These are phyloP conservation scores for Polymixis lichenea DNA, from an alignment of 2,888 invertebrate species.

Conservation along the genomic window DNA sequence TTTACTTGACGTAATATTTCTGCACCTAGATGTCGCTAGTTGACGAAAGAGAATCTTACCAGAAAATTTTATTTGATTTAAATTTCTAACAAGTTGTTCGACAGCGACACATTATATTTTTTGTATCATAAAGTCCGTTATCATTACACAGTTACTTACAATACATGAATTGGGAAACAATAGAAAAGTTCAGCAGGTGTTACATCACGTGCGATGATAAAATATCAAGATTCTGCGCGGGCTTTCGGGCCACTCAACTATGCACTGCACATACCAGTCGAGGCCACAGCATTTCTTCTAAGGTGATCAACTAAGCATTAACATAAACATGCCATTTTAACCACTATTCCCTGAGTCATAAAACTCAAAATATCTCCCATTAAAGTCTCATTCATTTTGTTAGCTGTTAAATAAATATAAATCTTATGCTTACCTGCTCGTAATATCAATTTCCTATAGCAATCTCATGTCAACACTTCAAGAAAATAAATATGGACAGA, in stretches of 20 bases:
- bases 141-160: slow-evolving; percentile 44
- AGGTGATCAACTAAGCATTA: slow-evolving; percentile 80
- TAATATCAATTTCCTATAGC: slow-evolving; percentile 58
- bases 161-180: slow-evolving; percentile 58
- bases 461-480: slow-evolving; percentile 42
- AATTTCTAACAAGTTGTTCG: neutral
- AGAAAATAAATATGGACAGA: slow-evolving; percentile 44
- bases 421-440: slow-evolving; percentile 7
- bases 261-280: slow-evolving; percentile 80
- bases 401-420: slow-evolving; percentile 53
- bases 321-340: slow-evolving; percentile 52
- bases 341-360: slow-evolving; percentile 26
- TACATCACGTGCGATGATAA: slow-evolving; percentile 68
- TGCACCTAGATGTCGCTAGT: slow-evolving; percentile 52
- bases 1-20: neutral
- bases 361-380: slow-evolving; percentile 58
- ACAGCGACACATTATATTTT: neutral
- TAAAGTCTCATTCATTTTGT: slow-evolving; percentile 53
- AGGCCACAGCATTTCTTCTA: slow-evolving; percentile 85
- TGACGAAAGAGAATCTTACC: neutral
- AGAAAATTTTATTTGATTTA: neutral
- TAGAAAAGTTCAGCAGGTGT: slow-evolving; percentile 67
- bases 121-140: slow-evolving; percentile 13
- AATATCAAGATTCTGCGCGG: slow-evolving; percentile 74
- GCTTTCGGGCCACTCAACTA: slow-evolving; percentile 71